These are phyloP conservation scores for Cydia amplana DNA, from an alignment of 1,140 invertebrate genomes.

Conservation along the genomic window DNA sequence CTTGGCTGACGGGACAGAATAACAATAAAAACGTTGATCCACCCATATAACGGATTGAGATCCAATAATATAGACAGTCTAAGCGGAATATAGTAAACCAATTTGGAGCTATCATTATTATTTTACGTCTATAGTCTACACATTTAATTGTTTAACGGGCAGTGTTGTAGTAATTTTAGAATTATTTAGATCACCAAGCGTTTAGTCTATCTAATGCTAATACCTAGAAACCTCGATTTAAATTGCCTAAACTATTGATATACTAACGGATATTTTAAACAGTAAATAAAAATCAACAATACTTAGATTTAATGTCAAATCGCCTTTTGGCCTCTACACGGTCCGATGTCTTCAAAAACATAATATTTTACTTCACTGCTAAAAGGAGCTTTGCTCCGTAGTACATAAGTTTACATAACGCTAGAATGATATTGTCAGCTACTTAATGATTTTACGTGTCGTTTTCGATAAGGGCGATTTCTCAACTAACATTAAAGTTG, in stretches of 20 bases:
- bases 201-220: background rate
- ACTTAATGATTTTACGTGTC: background rate
- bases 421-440: background rate
- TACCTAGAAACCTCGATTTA: background rate
- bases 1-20: no score
- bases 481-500: background rate
- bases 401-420: background rate
- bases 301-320: background rate
- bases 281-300: slow-evolving; percentile 17
- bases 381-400: background rate
- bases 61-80: background rate
- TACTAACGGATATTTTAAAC: background rate
- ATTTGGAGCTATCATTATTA: background rate
- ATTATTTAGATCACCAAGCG: slow-evolving; percentile 1
- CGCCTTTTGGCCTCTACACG: no score
- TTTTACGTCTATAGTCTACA: background rate
- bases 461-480: no score
- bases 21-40: no score
- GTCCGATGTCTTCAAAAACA: background rate
- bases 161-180: slow-evolving; percentile 6
- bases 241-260: background rate
- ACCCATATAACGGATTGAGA: no score
- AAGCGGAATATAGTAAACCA: background rate
- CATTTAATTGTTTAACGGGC: background rate
- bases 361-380: background rate